Conservation (phyloP, 2,113 vertebrate species). For the Periophthalmodon schlosseri region DNA sequence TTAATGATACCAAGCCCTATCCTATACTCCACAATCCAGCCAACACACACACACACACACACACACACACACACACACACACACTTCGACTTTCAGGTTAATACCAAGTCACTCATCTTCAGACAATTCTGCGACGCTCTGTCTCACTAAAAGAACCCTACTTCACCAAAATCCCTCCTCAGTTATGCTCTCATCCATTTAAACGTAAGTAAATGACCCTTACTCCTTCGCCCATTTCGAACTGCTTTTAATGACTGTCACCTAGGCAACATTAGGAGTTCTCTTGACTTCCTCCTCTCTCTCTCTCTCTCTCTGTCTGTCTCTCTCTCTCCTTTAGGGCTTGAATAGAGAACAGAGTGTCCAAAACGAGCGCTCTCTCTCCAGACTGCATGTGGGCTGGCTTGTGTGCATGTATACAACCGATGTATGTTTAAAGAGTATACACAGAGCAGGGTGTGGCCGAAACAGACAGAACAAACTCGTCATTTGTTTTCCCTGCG, state of each 20-base stretch:
- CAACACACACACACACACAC: no score
- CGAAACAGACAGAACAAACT: background rate
- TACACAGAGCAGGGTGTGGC: background rate
- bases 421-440: conserved; percentile 7
- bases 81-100: background rate
- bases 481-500: conserved; percentile 1
- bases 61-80: no score
- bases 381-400: conserved; percentile 11
- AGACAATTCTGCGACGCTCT: background rate
- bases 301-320: background rate
- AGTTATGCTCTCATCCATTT: background rate
- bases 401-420: conserved; percentile 21
- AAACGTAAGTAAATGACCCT: background rate
- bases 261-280: conserved; percentile 3
- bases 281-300: background rate
- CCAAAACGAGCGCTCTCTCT: conserved; percentile 30
- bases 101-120: background rate
- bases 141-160: background rate
- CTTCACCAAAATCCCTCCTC: background rate
- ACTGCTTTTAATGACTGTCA: conserved; percentile 7
- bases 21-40: no score
- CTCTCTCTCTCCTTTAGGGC: background rate
- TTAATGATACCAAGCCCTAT: no score
- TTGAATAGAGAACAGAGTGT: conserved; percentile 34
- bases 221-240: background rate